These are phyloP conservation scores for Oscheius myriophilus DNA, from an alignment of 2,888 invertebrate species.

Conservation along the genomic window DNA sequence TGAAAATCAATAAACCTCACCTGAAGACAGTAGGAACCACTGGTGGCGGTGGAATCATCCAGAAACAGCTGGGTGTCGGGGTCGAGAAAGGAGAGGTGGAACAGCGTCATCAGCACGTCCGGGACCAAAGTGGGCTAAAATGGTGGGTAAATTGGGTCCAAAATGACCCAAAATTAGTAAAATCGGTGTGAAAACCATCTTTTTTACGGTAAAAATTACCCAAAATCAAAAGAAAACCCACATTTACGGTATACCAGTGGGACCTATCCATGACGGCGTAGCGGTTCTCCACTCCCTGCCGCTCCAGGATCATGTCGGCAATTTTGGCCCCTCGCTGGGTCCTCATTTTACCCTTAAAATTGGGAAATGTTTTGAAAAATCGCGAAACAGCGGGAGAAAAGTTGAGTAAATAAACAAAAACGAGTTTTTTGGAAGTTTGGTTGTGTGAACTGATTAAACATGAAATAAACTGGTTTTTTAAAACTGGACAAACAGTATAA, in stretches of 20 bases:
- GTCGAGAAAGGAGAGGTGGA: constrained; percentile 40
- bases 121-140: constrained; percentile 7
- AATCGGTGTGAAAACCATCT: not conserved
- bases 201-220: not conserved
- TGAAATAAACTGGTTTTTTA: too few species aligned
- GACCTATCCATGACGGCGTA: constrained; percentile 16
- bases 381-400: too few species aligned
- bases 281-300: constrained; percentile 13
- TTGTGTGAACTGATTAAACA: too few species aligned
- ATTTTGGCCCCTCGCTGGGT: constrained; percentile 18
- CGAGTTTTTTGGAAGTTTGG: too few species aligned
- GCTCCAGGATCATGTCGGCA: constrained; percentile 17
- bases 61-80: constrained; percentile 51
- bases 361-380: too few species aligned
- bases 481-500: too few species aligned
- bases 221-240: not conserved
- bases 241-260: constrained; percentile 25
- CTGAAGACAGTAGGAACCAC: constrained; percentile 52
- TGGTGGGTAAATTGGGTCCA: not conserved
- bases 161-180: not conserved
- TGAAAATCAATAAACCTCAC: constrained; percentile 25
- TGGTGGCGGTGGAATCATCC: constrained; percentile 43
- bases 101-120: constrained; percentile 15
- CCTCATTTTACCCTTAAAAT: too few species aligned
- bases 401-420: too few species aligned